Evolutionary conservation across 2,888 invertebrate species (phyloP).

Genomic region (Allolobophora icterica): DNA sequence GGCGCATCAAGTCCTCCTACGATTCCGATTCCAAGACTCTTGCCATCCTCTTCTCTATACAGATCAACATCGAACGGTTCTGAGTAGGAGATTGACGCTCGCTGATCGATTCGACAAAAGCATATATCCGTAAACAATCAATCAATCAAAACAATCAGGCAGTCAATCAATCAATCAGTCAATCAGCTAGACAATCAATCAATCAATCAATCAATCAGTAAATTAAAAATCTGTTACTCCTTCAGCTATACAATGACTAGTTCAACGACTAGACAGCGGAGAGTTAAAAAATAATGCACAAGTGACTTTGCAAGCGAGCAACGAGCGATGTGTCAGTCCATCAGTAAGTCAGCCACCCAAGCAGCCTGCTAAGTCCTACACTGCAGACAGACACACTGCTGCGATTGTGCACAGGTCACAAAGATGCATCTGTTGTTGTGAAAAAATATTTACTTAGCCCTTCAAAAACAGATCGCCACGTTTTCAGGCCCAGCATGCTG

Average conservation of each 20-base stretch:
- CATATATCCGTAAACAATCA: not conserved
- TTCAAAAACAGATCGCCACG: not conserved
- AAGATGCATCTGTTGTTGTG: not conserved
- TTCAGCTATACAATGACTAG: not conserved
- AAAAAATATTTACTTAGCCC: not conserved
- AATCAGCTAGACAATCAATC: not conserved
- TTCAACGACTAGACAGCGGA: not conserved
- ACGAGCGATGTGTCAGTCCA: not conserved
- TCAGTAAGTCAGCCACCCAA: not conserved
- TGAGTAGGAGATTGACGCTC: not conserved
- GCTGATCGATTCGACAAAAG: not conserved
- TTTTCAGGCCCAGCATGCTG: not conserved
- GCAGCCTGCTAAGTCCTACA: not conserved
- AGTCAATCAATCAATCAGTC: not conserved
- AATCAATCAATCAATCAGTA: not conserved
- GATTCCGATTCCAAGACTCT: conserved; percentile 31
- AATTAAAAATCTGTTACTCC: not conserved
- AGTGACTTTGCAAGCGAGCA: not conserved
- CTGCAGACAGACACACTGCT: not conserved
- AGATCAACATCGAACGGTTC: conserved; percentile 28
- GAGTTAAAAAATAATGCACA: not conserved
- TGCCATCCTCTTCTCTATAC: conserved; percentile 24
- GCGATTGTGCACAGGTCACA: not conserved
- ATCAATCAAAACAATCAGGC: no score
- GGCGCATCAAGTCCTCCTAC: conserved; percentile 36